Percentiles rank a stretch among this genome's conserved stretches.
Evolutionary conservation across 92 coral and sea anemone species (phyloP).

Genomic region (Paramuricea clavata): DNA sequence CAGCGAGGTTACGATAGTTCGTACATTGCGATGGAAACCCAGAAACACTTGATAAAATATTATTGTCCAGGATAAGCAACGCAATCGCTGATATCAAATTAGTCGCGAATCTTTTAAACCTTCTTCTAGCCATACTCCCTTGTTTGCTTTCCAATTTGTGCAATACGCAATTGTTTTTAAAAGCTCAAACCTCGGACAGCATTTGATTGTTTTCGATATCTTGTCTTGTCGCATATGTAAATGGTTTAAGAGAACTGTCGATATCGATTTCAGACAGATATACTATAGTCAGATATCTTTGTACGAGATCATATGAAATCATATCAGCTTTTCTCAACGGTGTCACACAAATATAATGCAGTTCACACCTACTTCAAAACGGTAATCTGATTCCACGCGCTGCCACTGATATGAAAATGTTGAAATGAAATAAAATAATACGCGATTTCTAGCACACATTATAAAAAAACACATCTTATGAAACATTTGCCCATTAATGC

Average conservation of each 20-base stretch:
- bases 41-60: background rate
- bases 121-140: background rate
- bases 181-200: background rate
- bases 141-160: background rate
- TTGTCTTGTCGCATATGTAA: background rate
- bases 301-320: background rate
- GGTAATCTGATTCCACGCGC: background rate
- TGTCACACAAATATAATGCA: background rate
- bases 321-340: background rate
- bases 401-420: background rate
- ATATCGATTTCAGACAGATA: background rate
- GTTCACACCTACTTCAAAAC: background rate
- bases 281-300: background rate
- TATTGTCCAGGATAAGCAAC: background rate
- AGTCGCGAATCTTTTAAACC: background rate
- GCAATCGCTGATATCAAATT: background rate
- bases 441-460: background rate
- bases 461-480: background rate
- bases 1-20: background rate
- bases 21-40: constrained; percentile 4
- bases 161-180: background rate
- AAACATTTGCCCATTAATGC: background rate
- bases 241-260: too few relatives aligned
- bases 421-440: background rate
- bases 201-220: background rate